These are phyloP conservation scores for Bergia puertoricense DNA, from an alignment of 92 coral and sea anemone genomes.

Conservation along the genomic window DNA sequence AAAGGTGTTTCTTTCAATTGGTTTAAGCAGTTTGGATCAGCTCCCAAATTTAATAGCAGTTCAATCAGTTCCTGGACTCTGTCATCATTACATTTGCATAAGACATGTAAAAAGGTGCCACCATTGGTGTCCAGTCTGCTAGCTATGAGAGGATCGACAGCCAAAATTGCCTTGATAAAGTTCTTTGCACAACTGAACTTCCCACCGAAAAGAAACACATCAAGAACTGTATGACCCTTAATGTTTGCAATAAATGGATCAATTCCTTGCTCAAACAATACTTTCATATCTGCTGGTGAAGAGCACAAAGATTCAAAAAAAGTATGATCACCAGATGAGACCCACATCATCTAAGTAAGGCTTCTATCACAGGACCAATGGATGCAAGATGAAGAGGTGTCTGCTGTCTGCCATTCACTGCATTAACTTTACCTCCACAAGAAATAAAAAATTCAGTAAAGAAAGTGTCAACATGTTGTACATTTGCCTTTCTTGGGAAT, in stretches of 20 bases:
- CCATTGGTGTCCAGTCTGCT: background rate
- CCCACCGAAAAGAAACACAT: background rate
- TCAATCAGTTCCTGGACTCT: background rate
- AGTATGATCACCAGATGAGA: background rate
- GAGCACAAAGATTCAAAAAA: background rate
- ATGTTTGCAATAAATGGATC: background rate
- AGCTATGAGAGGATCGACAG: background rate
- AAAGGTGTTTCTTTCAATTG: background rate
- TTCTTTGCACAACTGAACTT: background rate
- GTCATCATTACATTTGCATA: constrained; percentile 15
- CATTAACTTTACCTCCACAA: constrained; percentile 23
- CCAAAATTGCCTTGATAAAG: background rate
- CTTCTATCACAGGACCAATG: background rate
- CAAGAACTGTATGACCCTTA: background rate
- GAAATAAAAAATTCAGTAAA: background rate
- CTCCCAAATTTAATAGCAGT: background rate
- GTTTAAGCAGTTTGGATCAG: constrained; percentile 5
- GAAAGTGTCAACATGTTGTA: background rate
- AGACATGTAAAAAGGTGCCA: background rate
- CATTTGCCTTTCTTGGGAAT: background rate
- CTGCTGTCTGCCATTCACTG: constrained; percentile 1
- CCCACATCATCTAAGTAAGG: background rate
- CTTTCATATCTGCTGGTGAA: background rate
- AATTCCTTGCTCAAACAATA: background rate
- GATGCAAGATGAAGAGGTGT: constrained; percentile 15